Conservation (phyloP, 1,140 invertebrate species). For the Hyphantria cunea region DNA sequence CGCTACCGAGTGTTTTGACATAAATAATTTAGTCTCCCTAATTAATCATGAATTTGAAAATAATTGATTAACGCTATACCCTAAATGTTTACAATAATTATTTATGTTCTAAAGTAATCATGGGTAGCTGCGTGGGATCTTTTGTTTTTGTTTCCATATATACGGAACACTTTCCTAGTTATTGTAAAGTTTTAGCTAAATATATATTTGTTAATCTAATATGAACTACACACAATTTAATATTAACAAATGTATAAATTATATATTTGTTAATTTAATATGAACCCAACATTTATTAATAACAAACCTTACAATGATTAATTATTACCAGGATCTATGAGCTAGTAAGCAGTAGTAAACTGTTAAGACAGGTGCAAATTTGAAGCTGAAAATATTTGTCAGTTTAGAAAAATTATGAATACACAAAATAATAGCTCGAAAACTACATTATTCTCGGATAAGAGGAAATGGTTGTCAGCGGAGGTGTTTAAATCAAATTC, state of each 20-base stretch:
- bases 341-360: not conserved
- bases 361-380: conserved; percentile 34
- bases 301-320: too few species aligned
- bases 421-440: conserved; percentile 50
- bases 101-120: not conserved
- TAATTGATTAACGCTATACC: conserved; percentile 5
- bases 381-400: conserved; percentile 48
- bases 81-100: not conserved
- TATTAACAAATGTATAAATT: too few species aligned
- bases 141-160: too few species aligned
- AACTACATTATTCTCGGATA: conserved; percentile 56
- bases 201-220: too few species aligned
- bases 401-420: conserved; percentile 45
- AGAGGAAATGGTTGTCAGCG: conserved; percentile 72
- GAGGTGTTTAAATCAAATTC: conserved; percentile 73
- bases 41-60: conserved; percentile 45
- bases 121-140: not conserved
- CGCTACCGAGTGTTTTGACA: conserved; percentile 47
- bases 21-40: conserved; percentile 49
- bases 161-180: too few species aligned
- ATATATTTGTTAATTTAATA: too few species aligned
- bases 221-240: too few species aligned
- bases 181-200: too few species aligned
- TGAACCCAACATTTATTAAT: too few species aligned
- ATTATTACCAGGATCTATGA: too few species aligned